phyloP scores from a whole-genome alignment of 2,113 vertebrate species.

The Saguinus midas region DNA sequence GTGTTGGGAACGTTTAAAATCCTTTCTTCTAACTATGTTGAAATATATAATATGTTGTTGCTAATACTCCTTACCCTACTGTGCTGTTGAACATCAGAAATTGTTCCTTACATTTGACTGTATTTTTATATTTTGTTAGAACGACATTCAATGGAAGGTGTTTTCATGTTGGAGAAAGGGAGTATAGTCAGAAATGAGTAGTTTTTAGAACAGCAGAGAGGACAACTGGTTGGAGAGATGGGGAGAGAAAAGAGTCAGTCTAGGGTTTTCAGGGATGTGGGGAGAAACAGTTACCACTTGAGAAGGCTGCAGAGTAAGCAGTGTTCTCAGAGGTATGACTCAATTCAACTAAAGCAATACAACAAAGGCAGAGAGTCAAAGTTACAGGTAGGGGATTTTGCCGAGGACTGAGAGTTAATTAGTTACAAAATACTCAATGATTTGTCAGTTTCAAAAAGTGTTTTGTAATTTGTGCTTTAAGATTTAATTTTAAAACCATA shows the following conservation, averaged over 20 bases:
- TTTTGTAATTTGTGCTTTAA: background rate
- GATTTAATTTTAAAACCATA: background rate
- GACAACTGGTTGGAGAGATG: background rate
- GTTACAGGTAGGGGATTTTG: background rate
- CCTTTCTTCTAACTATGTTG: background rate
- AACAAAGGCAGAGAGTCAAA: background rate
- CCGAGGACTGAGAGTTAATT: background rate
- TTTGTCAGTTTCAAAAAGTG: background rate
- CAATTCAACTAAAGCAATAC: background rate
- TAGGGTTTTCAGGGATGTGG: background rate
- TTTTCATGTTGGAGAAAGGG: background rate
- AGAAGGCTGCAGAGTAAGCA: background rate
- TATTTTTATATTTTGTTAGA: background rate
- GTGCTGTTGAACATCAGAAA: background rate
- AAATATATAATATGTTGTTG: background rate
- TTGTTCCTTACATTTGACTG: background rate
- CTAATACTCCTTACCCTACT: background rate
- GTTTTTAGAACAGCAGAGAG: background rate
- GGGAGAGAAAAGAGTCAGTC: background rate
- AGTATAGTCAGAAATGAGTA: no score
- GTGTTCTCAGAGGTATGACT: background rate
- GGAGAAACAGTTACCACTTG: accelerated
- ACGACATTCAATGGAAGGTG: background rate
- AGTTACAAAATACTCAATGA: background rate
- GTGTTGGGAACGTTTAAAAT: background rate